Conservation (phyloP, 2,888 invertebrate genomes). For the Eupithecia inturbata region DNA sequence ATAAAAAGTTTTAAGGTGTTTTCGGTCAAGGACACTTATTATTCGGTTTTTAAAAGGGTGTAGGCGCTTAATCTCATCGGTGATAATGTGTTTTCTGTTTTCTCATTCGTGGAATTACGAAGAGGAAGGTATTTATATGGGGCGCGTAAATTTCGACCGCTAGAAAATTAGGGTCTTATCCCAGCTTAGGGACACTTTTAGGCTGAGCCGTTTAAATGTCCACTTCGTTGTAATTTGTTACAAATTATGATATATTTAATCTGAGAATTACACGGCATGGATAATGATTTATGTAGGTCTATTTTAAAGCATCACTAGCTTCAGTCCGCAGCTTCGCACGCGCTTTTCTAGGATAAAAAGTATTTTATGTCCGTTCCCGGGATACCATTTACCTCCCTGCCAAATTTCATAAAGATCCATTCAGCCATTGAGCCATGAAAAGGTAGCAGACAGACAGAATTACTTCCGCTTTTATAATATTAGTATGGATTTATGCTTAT, state of each 20-base stretch:
- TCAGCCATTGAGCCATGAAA: neutral
- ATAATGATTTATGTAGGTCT: neutral
- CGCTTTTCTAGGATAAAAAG: neutral
- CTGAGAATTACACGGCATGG: neutral
- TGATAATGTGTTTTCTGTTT: conserved; percentile 47
- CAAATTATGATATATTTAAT: conserved; percentile 28
- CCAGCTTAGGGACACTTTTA: conserved; percentile 64
- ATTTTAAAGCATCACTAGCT: too few relatives aligned
- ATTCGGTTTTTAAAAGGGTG: conserved; percentile 9
- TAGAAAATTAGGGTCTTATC: conserved; percentile 68
- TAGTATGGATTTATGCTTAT: too few relatives aligned
- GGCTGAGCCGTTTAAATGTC: conserved; percentile 54
- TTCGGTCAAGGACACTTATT: conserved; percentile 9
- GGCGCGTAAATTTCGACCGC: conserved; percentile 59
- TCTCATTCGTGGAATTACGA: conserved; percentile 47
- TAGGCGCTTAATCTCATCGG: conserved; percentile 2
- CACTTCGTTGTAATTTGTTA: conserved; percentile 46
- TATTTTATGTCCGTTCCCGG: neutral
- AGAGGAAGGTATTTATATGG: conserved; percentile 38
- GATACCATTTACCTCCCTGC: neutral
- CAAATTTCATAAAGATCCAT: neutral
- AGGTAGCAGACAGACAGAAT: neutral
- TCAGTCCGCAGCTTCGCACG: too few relatives aligned
- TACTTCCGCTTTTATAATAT: neutral
- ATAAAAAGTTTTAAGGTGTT: conserved; percentile 16